Conservation (phyloP, 2,797 vertebrate species). For the Scleropages formosus region DNA sequence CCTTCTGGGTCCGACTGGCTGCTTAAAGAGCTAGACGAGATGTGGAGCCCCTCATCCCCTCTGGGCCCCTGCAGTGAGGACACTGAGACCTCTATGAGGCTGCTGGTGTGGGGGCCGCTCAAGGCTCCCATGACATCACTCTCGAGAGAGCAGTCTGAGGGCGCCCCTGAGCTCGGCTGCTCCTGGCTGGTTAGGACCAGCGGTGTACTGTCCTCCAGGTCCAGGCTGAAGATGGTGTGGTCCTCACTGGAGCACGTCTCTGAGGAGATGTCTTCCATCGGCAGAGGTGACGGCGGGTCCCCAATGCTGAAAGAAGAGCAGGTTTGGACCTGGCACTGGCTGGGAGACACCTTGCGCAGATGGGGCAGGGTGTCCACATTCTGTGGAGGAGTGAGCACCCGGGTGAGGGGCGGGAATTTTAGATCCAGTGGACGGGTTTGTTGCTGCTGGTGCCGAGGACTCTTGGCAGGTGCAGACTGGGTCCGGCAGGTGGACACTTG, state of each 20-base stretch:
- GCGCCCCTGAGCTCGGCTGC: slow-evolving; percentile 63
- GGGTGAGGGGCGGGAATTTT: slow-evolving; percentile 75
- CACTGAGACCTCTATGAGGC: slow-evolving; percentile 66
- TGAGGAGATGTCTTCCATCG: slow-evolving; percentile 58
- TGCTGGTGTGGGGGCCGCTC: slow-evolving; percentile 52
- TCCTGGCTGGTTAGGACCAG: slow-evolving; percentile 11
- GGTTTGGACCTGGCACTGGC: slow-evolving; percentile 84
- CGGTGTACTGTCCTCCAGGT: slow-evolving; percentile 48
- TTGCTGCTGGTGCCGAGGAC: slow-evolving; percentile 70
- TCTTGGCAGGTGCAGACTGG: slow-evolving; percentile 52
- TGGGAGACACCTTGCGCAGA: slow-evolving; percentile 82
- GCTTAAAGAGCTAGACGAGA: slow-evolving; percentile 75
- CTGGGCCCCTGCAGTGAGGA: slow-evolving; percentile 62
- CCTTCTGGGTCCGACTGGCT: slow-evolving; percentile 65
- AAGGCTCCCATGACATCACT: slow-evolving; percentile 62
- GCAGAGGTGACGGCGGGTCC: slow-evolving; percentile 57
- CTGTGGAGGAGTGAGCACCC: slow-evolving; percentile 76
- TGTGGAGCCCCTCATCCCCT: slow-evolving; percentile 66
- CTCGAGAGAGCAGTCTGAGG: slow-evolving; percentile 71
- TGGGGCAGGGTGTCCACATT: slow-evolving; percentile 86
- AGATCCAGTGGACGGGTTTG: slow-evolving; percentile 76
- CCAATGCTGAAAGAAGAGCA: slow-evolving; percentile 80
- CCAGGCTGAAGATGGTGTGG: slow-evolving; percentile 67
- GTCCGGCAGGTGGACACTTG: slow-evolving; percentile 66
- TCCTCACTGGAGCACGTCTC: slow-evolving; percentile 70